Evolutionary conservation across 2,888 invertebrate species (phyloP), one percentile per base, ranked within the genome.

Genomic region (Mallateleia sp.): DNA sequence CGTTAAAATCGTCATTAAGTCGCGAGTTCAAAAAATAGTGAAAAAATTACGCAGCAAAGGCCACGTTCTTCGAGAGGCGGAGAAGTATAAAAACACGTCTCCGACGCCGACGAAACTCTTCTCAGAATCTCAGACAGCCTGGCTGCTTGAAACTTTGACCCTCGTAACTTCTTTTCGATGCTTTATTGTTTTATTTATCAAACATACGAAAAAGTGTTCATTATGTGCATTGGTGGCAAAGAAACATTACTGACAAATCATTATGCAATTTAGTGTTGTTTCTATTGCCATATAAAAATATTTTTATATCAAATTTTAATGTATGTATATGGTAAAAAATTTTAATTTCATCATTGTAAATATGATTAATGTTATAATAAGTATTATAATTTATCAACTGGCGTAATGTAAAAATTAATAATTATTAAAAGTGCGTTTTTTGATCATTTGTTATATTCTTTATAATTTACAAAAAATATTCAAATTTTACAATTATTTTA

Each of bases 31-130:
- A 89, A 89, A 87, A 89, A 83, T 79, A 72, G 75, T 52, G 82
- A 82, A 87, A 88, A 87, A 87, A 89, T 82, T 79, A 78, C 79
- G 50, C 85, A 64, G 75, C 82, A 82, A 87, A 82, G 85, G 87
- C 85, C 71, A 78, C 85, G 75, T 71, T 80, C 80, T 79, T 79
- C 74, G 77, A 80, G 75, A 88, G 85, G 60, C 78, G 83, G 66
- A 62, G 50, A 83, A 80, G 78, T 56, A 91, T 92, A 93, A 93
- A 93, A 94, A 93, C 92, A 89, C 91, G 92, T 92, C 92, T 91
- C 91, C 90, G 89, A 84, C 84, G 90, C 79, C 86, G 88, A 88
- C 91, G 92, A 92, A 92, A 93, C 92, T 90, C 91, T 94, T 94
- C 94, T 93, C 90, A 90, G 94, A 94, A 94, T 88, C 87, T 84